These are phyloP conservation scores for Menidia menidia DNA, from an alignment of 2,797 vertebrate species.

Conservation along the genomic window DNA sequence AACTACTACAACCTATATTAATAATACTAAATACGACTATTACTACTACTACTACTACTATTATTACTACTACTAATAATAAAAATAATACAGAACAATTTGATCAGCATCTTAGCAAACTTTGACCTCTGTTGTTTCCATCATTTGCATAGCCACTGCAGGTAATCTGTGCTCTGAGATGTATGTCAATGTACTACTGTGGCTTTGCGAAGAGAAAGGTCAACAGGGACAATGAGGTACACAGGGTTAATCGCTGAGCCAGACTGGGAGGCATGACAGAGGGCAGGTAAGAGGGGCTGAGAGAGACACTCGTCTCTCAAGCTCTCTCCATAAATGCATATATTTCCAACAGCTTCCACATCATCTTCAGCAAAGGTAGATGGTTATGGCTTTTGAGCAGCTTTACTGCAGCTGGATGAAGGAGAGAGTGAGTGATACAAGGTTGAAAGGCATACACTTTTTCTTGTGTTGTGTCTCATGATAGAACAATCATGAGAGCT, in stretches of 20 bases:
- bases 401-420: constrained; percentile 38
- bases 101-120: constrained; percentile 28
- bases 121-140: constrained; percentile 50
- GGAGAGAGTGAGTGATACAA: constrained; percentile 45
- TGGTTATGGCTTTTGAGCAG: constrained; percentile 53
- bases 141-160: constrained; percentile 65
- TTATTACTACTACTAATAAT: constrained; percentile 8
- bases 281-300: constrained; percentile 73
- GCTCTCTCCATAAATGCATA: constrained; percentile 63
- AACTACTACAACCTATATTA: too few species aligned
- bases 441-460: constrained; percentile 59
- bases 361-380: constrained; percentile 58
- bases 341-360: constrained; percentile 62
- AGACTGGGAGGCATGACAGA: constrained; percentile 80
- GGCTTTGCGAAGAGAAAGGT: constrained; percentile 60
- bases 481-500: constrained; percentile 34
- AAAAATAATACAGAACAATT: constrained; percentile 27
- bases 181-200: constrained; percentile 50
- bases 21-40: too few species aligned
- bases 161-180: constrained; percentile 79
- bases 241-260: constrained; percentile 80
- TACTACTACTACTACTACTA: neutral
- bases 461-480: constrained; percentile 35
- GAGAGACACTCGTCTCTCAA: constrained; percentile 71
- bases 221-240: constrained; percentile 54